phyloP scores from a whole-genome alignment of 2,113 vertebrate species.

The Ailurus styani region DNA sequence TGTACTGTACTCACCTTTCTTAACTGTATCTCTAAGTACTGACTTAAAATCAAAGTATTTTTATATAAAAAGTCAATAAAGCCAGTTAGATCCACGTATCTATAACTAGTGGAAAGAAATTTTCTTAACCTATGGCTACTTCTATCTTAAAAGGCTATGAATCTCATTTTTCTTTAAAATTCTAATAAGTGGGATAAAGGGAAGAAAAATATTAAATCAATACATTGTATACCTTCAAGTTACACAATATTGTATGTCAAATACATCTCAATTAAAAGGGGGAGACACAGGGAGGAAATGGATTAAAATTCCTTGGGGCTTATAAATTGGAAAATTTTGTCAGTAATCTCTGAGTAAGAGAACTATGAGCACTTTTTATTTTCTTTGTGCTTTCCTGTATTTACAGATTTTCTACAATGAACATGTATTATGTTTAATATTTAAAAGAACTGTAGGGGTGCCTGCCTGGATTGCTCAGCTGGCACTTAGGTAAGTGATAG shows the following conservation, averaged over 20 bases:
- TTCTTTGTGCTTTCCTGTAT: neutral
- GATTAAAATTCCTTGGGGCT: neutral
- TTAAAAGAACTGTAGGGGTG: neutral
- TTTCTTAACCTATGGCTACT: neutral
- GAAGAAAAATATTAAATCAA: neutral
- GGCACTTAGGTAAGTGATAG: neutral
- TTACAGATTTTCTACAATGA: slow-evolving; percentile 5
- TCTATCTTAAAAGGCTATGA: neutral
- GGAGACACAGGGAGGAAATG: neutral
- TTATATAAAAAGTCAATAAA: neutral
- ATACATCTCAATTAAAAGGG: neutral
- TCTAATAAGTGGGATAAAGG: neutral
- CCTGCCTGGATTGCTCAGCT: neutral
- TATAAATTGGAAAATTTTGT: neutral
- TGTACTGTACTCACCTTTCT: neutral
- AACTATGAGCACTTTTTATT: neutral
- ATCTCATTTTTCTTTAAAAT: slow-evolving; percentile 28
- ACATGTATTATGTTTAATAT: neutral
- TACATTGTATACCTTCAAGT: neutral
- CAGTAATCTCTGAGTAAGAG: neutral
- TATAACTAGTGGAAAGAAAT: neutral
- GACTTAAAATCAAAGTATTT: neutral
- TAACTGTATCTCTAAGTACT: neutral
- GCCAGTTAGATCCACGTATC: neutral
- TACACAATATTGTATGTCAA: neutral